Evolutionary conservation across 2,888 invertebrate genomes (phyloP).

Genomic region (Pachliopta kotzebuea): DNA sequence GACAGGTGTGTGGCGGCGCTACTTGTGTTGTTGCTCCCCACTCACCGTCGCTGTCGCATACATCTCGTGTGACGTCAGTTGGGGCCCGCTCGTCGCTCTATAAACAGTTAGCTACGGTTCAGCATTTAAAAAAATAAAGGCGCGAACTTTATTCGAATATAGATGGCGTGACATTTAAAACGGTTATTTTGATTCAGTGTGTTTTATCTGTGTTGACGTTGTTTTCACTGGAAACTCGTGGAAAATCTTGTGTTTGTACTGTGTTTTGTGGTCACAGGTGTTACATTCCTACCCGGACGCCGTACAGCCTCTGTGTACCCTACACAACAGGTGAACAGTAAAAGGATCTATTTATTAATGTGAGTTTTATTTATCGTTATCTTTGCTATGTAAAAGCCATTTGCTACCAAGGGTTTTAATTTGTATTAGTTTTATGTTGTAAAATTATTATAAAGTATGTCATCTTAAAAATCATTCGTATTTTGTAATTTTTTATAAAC

Average conservation of each 20-base stretch:
- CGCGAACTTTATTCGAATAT: constrained; percentile 64
- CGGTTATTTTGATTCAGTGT: constrained; percentile 34
- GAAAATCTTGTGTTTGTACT: constrained; percentile 45
- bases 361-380: constrained; percentile 30
- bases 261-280: constrained; percentile 72
- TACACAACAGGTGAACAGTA: constrained; percentile 63
- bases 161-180: constrained; percentile 41
- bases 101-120: constrained; percentile 39
- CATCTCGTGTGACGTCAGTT: constrained; percentile 50
- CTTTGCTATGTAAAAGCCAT: neutral
- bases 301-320: constrained; percentile 62
- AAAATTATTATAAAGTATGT: too few species aligned
- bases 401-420: too few species aligned
- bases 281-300: constrained; percentile 71
- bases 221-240: constrained; percentile 37
- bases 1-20: constrained; percentile 66
- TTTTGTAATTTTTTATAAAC: neutral
- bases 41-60: constrained; percentile 37
- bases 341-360: constrained; percentile 50
- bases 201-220: constrained; percentile 41
- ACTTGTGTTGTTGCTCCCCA: constrained; percentile 40
- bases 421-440: too few species aligned
- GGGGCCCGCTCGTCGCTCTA: constrained; percentile 60
- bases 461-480: too few species aligned
- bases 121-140: constrained; percentile 37